These are phyloP conservation scores for Nycticebus coucang DNA, from an alignment of 2,113 vertebrate genomes.

Conservation along the genomic window DNA sequence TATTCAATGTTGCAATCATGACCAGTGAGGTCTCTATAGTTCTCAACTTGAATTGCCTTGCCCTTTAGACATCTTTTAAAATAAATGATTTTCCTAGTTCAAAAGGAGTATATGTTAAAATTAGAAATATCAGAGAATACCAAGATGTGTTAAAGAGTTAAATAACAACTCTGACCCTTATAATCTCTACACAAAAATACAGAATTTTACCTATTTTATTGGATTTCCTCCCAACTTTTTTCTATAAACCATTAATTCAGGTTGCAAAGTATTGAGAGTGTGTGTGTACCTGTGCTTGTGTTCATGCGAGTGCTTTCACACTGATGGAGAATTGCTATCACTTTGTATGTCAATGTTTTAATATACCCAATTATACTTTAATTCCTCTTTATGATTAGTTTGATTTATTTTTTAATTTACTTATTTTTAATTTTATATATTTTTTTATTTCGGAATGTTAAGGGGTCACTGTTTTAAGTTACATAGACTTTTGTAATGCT, in stretches of 20 bases:
- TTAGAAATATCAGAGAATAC: neutral
- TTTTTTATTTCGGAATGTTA: no score
- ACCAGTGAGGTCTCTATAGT: neutral
- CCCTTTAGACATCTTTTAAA: neutral
- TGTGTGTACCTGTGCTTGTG: no score
- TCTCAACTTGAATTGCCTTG: neutral
- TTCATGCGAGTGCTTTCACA: neutral
- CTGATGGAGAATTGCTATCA: neutral
- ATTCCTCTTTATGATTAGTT: no score
- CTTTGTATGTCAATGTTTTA: neutral
- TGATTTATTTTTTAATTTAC: no score
- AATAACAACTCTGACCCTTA: neutral
- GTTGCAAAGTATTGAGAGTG: neutral
- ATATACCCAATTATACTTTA: no score
- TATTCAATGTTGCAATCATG: neutral
- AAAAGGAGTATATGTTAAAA: neutral
- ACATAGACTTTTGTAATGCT: no score
- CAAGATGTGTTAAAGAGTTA: neutral
- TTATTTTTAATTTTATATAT: no score
- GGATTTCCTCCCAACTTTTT: neutral
- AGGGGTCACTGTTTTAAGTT: no score
- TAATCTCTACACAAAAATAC: neutral
- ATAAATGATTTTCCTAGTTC: neutral
- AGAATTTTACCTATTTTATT: neutral
- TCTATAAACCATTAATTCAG: neutral